Percentiles rank a stretch among this genome's conserved stretches.
These are phyloP conservation scores for Gryon sp. DNA, from an alignment of 1,140 invertebrate species.

Conservation along the genomic window DNA sequence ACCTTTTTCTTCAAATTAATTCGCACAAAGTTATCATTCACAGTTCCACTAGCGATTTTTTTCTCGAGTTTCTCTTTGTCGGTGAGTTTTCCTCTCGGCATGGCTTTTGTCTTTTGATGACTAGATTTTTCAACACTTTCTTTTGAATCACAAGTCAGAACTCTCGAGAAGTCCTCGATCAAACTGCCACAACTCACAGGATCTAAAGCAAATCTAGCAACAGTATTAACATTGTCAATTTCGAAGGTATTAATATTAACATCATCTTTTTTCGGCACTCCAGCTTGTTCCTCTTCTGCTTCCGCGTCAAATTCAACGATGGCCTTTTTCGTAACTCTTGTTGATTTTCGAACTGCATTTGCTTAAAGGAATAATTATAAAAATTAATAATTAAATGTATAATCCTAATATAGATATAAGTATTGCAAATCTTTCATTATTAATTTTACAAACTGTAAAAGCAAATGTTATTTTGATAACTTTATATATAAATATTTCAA, in stretches of 20 bases:
- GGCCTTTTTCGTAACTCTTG: slow-evolving; percentile 24
- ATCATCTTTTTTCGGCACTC: background rate
- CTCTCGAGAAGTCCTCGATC: slow-evolving; percentile 30
- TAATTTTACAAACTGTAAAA: too few relatives aligned
- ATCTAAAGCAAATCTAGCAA: slow-evolving; percentile 28
- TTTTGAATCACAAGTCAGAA: slow-evolving; percentile 41
- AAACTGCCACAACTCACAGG: slow-evolving; percentile 38
- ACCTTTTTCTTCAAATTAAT: slow-evolving; percentile 96
- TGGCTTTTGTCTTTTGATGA: slow-evolving; percentile 4
- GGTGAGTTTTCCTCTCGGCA: slow-evolving; percentile 66
- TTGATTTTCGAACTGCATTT: slow-evolving; percentile 1
- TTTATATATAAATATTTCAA: too few relatives aligned
- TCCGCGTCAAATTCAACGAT: slow-evolving; percentile 13
- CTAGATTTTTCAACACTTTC: slow-evolving; percentile 35
- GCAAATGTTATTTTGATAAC: too few relatives aligned
- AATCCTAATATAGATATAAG: too few relatives aligned
- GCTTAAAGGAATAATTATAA: slow-evolving; percentile 1
- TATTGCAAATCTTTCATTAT: too few relatives aligned
- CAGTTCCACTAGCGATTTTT: slow-evolving; percentile 84
- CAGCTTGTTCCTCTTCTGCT: slow-evolving; percentile 15
- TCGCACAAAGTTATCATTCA: slow-evolving; percentile 94
- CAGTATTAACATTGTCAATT: slow-evolving; percentile 45
- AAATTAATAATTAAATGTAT: background rate
- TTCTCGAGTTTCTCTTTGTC: slow-evolving; percentile 81
- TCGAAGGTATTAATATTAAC: slow-evolving; percentile 2